phyloP scores from a whole-genome alignment of 2,888 invertebrate species.

The Aleiodes leptofemur region DNA sequence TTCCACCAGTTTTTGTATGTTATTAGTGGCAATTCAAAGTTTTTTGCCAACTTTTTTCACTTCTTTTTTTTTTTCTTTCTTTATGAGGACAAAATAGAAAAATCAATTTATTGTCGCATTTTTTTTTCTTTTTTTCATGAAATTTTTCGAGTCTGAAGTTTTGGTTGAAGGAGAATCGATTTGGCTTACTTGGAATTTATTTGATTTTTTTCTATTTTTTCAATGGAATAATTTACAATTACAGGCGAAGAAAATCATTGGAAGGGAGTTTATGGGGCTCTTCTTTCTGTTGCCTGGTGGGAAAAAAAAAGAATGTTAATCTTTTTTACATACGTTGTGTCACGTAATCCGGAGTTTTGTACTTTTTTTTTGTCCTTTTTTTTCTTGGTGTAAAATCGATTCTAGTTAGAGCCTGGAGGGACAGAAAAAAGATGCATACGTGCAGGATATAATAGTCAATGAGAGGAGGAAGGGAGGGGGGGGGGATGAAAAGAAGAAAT shows the following conservation, averaged over 20 bases:
- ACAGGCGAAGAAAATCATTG: neutral
- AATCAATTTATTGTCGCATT: neutral
- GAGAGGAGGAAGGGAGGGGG: neutral
- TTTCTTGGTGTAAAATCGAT: no score
- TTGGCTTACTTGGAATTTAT: no score
- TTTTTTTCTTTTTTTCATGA: neutral
- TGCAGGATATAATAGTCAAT: neutral
- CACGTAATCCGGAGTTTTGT: constrained; percentile 29
- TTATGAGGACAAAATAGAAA: no score
- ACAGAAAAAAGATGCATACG: neutral
- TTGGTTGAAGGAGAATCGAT: constrained; percentile 5
- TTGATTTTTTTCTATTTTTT: no score
- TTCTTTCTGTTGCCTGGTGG: neutral
- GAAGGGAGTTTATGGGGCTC: neutral
- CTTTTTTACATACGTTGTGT: constrained; percentile 15
- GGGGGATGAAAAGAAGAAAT: neutral
- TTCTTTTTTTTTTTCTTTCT: no score
- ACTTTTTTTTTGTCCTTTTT: neutral
- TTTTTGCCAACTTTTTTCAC: neutral
- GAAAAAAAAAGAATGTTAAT: neutral
- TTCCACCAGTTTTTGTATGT: neutral
- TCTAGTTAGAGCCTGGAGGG: no score
- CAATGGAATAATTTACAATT: neutral
- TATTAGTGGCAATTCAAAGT: neutral
- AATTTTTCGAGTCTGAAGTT: neutral